Conservation (phyloP, 2,113 vertebrate species). For the Formicarius rufipectus region DNA sequence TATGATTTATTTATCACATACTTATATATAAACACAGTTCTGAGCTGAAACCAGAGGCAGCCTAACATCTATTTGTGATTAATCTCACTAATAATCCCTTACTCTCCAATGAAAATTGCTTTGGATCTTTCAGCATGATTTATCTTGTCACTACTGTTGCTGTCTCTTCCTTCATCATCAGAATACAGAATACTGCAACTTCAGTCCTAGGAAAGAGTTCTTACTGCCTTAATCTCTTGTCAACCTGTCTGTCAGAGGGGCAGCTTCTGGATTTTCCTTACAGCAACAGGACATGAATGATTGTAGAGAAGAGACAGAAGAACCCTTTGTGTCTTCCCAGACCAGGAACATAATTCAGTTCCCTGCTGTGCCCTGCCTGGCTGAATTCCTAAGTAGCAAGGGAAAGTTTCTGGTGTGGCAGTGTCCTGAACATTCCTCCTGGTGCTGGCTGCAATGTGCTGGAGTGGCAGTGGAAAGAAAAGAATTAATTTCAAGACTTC, state of each 20-base stretch:
- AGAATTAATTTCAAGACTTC: neutral
- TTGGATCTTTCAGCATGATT: slow-evolving; percentile 38
- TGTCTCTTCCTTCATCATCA: slow-evolving; percentile 22
- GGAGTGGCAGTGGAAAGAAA: neutral
- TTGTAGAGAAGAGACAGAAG: neutral
- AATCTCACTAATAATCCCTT: slow-evolving; percentile 56
- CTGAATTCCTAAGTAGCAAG: neutral
- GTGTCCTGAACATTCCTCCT: neutral
- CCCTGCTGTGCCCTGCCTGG: neutral
- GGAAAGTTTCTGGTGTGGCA: neutral
- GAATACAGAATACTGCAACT: slow-evolving; percentile 2
- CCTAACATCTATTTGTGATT: slow-evolving; percentile 52
- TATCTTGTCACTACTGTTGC: slow-evolving; percentile 6
- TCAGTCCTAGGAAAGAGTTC: neutral
- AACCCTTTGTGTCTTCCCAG: neutral
- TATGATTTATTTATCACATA: slow-evolving; percentile 59
- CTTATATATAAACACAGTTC: neutral
- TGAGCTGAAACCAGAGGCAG: neutral
- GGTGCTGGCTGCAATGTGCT: neutral
- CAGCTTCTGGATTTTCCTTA: neutral
- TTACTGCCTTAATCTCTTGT: neutral
- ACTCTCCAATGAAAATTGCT: slow-evolving; percentile 14
- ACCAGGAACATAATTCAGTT: neutral
- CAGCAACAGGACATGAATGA: neutral
- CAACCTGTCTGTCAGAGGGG: neutral